Evolutionary conservation across 2,113 vertebrate genomes (phyloP).

Genomic region (Dasyprocta punctata): DNA sequence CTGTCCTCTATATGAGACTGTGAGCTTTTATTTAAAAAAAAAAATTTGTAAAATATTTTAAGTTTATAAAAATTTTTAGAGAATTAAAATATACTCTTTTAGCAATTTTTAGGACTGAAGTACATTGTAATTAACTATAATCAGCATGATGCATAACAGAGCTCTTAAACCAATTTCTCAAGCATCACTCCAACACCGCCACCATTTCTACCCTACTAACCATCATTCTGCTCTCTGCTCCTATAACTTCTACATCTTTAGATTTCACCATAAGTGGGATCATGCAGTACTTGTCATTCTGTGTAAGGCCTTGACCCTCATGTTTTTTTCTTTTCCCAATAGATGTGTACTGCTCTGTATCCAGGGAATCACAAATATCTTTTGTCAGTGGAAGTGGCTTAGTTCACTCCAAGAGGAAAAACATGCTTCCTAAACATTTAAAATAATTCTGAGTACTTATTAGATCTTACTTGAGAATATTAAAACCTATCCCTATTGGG

Average conservation of each 20-base stretch:
- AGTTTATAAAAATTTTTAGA: background rate
- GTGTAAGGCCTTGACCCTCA: no score
- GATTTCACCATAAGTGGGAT: background rate
- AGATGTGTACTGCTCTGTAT: no score
- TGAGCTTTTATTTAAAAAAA: background rate
- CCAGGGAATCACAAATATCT: background rate
- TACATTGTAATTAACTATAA: background rate
- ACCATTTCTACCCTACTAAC: rapidly evolving
- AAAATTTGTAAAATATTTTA: background rate
- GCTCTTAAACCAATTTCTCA: background rate
- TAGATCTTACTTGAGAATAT: background rate
- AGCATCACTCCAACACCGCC: no score
- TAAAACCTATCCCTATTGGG: background rate
- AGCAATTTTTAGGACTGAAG: background rate
- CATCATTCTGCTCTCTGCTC: background rate
- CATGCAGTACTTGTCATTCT: background rate
- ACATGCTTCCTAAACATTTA: background rate
- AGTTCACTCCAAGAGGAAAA: background rate
- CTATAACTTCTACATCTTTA: background rate
- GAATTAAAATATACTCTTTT: background rate
- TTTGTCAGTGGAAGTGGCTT: background rate
- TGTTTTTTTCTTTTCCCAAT: background rate
- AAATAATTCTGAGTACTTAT: background rate
- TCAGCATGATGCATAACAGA: background rate
- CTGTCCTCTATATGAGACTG: background rate